These are phyloP conservation scores for Axis porcinus DNA, from an alignment of 2,113 vertebrate species.

Conservation along the genomic window DNA sequence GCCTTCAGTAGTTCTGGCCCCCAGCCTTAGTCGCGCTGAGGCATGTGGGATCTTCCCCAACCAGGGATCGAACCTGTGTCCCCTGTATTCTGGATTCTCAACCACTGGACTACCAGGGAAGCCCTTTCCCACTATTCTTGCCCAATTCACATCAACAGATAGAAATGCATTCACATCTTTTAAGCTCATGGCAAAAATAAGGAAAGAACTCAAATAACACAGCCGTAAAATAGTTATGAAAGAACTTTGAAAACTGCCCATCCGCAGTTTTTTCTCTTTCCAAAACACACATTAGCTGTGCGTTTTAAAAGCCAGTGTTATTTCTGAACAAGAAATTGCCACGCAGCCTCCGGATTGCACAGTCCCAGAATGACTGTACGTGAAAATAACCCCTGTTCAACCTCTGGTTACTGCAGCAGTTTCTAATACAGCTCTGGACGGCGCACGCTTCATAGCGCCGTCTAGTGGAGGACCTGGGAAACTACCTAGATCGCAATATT, in stretches of 20 bases:
- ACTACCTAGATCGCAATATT: neutral
- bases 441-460: neutral
- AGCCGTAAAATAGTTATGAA: accelerated
- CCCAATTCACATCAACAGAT: neutral
- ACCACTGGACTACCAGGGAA: neutral
- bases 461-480: neutral
- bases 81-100: neutral
- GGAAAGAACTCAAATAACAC: neutral
- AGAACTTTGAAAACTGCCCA: neutral
- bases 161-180: neutral
- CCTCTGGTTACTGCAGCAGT: accelerated
- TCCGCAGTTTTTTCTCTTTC: neutral
- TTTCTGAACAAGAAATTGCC: neutral
- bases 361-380: neutral
- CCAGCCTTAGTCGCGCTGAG: neutral
- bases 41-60: accelerated
- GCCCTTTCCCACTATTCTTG: neutral
- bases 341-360: neutral
- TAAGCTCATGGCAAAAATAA: neutral
- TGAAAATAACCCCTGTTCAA: neutral
- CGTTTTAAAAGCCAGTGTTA: neutral
- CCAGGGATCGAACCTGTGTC: neutral
- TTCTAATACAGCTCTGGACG: neutral
- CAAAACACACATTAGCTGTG: accelerated
- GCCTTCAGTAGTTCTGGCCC: neutral